Percentiles rank a stretch among this genome's conserved stretches.
Conservation (phyloP, 2,888 invertebrate species). For the Nymphalis urticae region DNA sequence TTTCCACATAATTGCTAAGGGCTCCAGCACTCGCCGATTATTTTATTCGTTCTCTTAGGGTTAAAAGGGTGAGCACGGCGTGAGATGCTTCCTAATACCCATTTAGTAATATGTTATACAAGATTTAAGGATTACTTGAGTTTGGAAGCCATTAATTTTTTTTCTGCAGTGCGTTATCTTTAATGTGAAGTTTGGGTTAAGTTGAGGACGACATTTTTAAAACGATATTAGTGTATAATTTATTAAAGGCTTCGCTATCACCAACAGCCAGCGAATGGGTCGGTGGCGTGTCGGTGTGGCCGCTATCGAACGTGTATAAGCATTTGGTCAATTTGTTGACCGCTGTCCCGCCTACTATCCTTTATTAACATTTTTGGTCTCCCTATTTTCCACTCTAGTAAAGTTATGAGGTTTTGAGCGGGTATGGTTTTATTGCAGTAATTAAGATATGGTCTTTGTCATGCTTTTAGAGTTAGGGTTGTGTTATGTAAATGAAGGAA, state of each 20-base stretch:
- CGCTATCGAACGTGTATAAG: constrained; percentile 60
- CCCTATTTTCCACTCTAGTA: constrained; percentile 65
- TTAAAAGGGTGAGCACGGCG: constrained; percentile 60
- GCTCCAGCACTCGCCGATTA: constrained; percentile 49
- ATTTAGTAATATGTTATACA: constrained; percentile 34
- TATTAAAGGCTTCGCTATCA: constrained; percentile 62
- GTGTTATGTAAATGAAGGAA: constrained; percentile 47
- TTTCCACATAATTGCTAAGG: constrained; percentile 62
- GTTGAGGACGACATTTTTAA: constrained; percentile 49
- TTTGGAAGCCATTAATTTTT: constrained; percentile 30
- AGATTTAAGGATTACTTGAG: constrained; percentile 10
- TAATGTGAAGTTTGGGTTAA: constrained; percentile 44
- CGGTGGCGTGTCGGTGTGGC: constrained; percentile 48
- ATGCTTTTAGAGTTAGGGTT: constrained; percentile 66
- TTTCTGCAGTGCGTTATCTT: constrained; percentile 48
- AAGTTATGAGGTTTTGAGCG: constrained; percentile 70
- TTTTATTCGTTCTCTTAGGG: constrained; percentile 54
- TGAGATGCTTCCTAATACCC: constrained; percentile 45
- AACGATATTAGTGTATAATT: constrained; percentile 65
- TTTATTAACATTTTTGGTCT: constrained; percentile 68
- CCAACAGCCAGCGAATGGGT: constrained; percentile 31
- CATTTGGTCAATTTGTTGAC: constrained; percentile 69
- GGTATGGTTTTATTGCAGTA: constrained; percentile 75
- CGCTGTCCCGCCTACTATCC: constrained; percentile 56
- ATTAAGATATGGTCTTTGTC: constrained; percentile 74